Evolutionary conservation across 2,113 vertebrate genomes (phyloP).

Genomic region (Callospermophilus lateralis): DNA sequence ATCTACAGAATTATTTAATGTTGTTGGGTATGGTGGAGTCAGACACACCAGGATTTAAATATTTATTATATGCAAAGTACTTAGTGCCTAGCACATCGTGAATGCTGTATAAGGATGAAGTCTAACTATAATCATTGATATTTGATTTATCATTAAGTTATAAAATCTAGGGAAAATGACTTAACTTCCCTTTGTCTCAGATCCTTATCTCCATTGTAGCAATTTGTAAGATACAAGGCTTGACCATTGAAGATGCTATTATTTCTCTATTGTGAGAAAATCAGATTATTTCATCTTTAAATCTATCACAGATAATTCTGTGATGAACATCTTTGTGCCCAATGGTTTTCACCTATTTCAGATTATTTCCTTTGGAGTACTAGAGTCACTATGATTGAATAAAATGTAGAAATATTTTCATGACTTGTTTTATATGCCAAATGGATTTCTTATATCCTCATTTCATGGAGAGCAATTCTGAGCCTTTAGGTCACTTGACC

Average conservation of each 20-base stretch:
- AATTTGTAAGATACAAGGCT: neutral
- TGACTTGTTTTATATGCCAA: neutral
- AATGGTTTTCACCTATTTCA: neutral
- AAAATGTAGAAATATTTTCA: neutral
- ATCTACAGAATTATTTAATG: neutral
- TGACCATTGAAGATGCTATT: neutral
- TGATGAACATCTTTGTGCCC: constrained; percentile 22
- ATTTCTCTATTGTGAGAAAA: neutral
- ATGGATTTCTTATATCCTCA: neutral
- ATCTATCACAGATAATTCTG: neutral
- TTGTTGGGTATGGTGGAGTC: neutral
- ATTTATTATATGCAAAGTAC: neutral
- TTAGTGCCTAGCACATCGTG: neutral
- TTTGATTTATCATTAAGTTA: constrained; percentile 25
- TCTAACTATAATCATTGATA: neutral
- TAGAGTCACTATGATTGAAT: neutral
- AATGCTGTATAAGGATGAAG: neutral
- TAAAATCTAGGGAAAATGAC: neutral
- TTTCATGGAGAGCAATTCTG: neutral
- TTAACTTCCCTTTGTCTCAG: neutral
- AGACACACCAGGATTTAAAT: neutral
- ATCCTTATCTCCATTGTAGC: neutral
- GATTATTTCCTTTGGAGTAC: neutral
- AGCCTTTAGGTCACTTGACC: neutral
- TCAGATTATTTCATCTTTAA: constrained; percentile 38